phyloP scores from a whole-genome alignment of 64 coral and sea anemone genomes.

The Hydrozoanthus tunicans region DNA sequence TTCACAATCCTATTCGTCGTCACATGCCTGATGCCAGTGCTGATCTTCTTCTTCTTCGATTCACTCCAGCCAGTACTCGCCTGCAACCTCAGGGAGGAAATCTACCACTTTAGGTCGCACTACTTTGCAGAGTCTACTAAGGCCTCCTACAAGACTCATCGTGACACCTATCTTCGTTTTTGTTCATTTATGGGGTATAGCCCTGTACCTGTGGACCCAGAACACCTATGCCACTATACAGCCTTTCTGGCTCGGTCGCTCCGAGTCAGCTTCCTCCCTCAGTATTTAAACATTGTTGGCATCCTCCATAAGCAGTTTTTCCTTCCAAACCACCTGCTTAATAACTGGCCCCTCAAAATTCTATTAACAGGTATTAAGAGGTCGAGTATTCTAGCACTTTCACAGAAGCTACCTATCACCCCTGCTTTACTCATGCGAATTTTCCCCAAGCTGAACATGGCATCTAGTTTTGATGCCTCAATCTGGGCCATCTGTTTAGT shows the following conservation, averaged over 20 bases:
- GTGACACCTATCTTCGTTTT: slow-evolving; percentile 42
- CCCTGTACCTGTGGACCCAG: slow-evolving; percentile 11
- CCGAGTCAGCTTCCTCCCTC: not conserved
- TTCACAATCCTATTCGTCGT: not conserved
- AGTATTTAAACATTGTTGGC: not conserved
- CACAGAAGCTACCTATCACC: slow-evolving; percentile 18
- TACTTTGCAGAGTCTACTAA: slow-evolving; percentile 1
- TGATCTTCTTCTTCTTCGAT: not conserved
- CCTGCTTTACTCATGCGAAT: not conserved
- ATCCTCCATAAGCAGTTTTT: slow-evolving; percentile 50
- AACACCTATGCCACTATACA: slow-evolving; percentile 1
- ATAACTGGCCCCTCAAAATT: not conserved
- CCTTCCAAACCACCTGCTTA: not conserved
- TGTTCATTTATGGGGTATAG: slow-evolving; percentile 36
- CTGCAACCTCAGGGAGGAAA: not conserved
- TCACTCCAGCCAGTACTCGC: not conserved
- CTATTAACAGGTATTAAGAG: slow-evolving; percentile 26
- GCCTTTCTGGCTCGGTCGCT: not conserved
- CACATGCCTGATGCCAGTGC: not conserved
- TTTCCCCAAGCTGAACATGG: not conserved
- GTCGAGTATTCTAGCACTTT: not conserved
- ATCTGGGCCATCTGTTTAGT: slow-evolving; percentile 57
- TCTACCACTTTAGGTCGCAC: not conserved
- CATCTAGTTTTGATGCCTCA: slow-evolving; percentile 19
- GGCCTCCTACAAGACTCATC: slow-evolving; percentile 39